Base-by-base conservation (phyloP, 2,888 invertebrate species). In the Lysandra bellargus region DNA sequence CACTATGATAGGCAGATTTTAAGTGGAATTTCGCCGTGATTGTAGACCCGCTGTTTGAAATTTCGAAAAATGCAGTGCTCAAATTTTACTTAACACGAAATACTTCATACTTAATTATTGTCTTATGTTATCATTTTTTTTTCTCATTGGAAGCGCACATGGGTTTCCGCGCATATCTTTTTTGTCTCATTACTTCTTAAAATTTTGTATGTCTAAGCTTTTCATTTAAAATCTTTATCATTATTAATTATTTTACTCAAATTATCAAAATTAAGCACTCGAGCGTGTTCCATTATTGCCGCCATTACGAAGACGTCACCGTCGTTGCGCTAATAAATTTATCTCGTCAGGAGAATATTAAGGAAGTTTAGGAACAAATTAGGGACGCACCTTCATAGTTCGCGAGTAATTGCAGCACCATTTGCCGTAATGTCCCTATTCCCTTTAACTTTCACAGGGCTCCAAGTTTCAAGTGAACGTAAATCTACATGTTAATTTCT, bases 341-440 rank as follows among this genome's bases (percentile, higher is more conserved):
- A 91, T 90, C 92, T 92, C 91, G 92, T 92, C 93, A 91, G 86
- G 89, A 90, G 88, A 89, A 88, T 90, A 91, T 92, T 92, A 92
- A 90, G 88, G 87, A 90, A 92, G 90, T 93, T 93, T 89, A 87
- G 88, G 89, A 92, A 92, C 91, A 91, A 93, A 92, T 94, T 93
- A 92, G 90, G 88, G 87, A 88, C 90, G 86, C 88, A 89, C 89
- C 89, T 91, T 87, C 87, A 85, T 88, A 90, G 88, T 91, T 89
- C 84, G 84, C 84, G 84, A 84, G 86, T 91, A 92, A 92, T 92
- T 92, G 91, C 89, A 85, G 85, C 80, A 86, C 85, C 88, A 88
- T 89, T 89, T 87, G 85, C 84, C 85, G 84, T 86, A 90, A 90
- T 88, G 87, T 83, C 82, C 83, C 86, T 69, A 33, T 69, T 69